Evolutionary conservation across 2,113 vertebrate species (phyloP).

Genomic region (Rhea pennata): DNA sequence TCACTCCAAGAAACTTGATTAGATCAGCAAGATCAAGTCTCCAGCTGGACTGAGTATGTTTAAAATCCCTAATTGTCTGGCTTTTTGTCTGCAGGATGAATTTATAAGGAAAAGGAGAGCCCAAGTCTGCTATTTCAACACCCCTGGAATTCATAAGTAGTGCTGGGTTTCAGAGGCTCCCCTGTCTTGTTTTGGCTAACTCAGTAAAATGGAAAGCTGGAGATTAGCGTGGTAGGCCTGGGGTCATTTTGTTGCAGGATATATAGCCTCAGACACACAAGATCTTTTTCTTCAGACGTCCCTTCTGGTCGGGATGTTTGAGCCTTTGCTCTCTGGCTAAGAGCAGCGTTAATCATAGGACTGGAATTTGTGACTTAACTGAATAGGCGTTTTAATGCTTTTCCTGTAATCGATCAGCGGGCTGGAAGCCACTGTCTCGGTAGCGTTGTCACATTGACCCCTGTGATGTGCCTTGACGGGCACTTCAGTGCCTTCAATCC

Average conservation of each 20-base stretch:
- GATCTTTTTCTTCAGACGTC: constrained; percentile 24
- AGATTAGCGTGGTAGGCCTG: constrained; percentile 25
- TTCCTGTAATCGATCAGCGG: constrained; percentile 59
- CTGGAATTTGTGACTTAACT: constrained; percentile 71
- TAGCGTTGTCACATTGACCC: constrained; percentile 32
- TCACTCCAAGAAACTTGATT: neutral
- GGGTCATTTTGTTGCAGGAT: constrained; percentile 38
- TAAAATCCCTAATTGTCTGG: constrained; percentile 49
- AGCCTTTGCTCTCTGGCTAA: constrained; percentile 51
- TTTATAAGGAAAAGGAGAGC: constrained; percentile 55
- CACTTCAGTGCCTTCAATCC: constrained; percentile 17
- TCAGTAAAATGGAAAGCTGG: constrained; percentile 48
- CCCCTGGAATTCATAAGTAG: constrained; percentile 13
- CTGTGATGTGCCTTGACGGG: constrained; percentile 7
- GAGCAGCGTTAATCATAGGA: constrained; percentile 54
- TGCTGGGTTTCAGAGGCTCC: constrained; percentile 45
- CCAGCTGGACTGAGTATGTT: neutral
- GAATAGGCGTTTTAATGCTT: constrained; percentile 69
- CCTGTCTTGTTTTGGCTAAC: constrained; percentile 44
- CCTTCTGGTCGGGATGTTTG: constrained; percentile 36
- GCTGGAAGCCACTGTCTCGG: constrained; percentile 50
- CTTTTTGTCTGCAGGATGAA: constrained; percentile 48
- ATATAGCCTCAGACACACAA: neutral
- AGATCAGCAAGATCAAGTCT: constrained; percentile 45
- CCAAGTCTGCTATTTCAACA: constrained; percentile 27